A percentile compares a stretch with the other conserved stretches of the same genome.
These are phyloP conservation scores for Chlamydotis undulata DNA, from an alignment of 2,113 vertebrate species.

Conservation along the genomic window DNA sequence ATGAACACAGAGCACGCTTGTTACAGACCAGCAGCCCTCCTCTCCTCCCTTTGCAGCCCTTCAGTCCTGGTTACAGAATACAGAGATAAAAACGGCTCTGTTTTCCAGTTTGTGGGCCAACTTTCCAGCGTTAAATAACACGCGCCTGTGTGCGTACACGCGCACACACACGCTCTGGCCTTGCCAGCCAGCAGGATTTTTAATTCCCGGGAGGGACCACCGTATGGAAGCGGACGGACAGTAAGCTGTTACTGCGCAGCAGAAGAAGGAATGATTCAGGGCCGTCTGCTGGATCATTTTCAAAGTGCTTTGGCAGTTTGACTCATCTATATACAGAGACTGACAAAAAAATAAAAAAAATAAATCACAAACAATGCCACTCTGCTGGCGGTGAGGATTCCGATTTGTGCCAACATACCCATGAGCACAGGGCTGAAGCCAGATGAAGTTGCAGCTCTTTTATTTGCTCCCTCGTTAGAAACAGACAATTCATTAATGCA, in stretches of 20 bases:
- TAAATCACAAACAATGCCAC: neutral
- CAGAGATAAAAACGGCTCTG: neutral
- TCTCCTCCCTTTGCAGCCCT: neutral
- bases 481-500: neutral
- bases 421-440: neutral
- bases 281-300: neutral
- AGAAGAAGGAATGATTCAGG: neutral
- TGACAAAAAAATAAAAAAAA: neutral
- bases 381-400: neutral
- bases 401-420: neutral
- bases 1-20: neutral
- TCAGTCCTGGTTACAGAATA: neutral
- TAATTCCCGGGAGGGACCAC: neutral
- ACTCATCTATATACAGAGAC: neutral
- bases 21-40: neutral
- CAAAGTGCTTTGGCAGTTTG: neutral
- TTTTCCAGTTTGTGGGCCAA: neutral
- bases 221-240: neutral
- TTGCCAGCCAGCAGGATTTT: neutral
- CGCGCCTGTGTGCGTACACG: neutral
- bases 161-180: neutral
- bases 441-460: neutral
- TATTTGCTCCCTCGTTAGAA: neutral
- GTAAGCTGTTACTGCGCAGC: neutral
- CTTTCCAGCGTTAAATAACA: fast-evolving